Conservation (phyloP, 2,888 invertebrate genomes). For the Petrolisthes manimaculis region DNA sequence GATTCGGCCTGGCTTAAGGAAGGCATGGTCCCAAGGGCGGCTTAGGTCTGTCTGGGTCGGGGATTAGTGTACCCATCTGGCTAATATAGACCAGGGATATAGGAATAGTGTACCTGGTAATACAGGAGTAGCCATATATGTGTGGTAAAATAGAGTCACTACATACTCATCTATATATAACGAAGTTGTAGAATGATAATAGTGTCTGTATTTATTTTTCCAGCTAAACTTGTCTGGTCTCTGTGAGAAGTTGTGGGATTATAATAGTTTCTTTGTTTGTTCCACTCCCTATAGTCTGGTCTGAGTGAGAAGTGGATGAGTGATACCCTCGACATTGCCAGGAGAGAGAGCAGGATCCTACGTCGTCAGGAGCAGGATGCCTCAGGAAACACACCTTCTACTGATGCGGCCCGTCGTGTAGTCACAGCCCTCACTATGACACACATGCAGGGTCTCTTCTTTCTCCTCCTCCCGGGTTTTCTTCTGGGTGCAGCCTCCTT, state of each 20-base stretch:
- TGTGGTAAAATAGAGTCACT: too few relatives aligned
- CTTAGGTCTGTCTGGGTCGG: too few relatives aligned
- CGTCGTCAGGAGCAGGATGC: not conserved
- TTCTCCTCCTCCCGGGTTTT: not conserved
- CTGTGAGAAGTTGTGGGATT: not conserved
- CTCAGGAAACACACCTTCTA: not conserved
- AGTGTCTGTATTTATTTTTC: not conserved
- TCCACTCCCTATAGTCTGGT: not conserved
- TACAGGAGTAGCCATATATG: too few relatives aligned
- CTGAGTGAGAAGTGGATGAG: constrained; percentile 18
- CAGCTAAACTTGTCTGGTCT: not conserved
- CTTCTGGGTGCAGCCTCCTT: not conserved
- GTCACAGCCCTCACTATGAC: not conserved
- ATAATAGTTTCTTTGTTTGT: not conserved
- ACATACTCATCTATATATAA: too few relatives aligned
- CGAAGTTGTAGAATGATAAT: not conserved
- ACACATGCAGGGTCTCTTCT: constrained; percentile 13
- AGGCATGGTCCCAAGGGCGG: too few relatives aligned
- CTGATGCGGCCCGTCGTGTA: not conserved
- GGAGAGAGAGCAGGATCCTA: not conserved
- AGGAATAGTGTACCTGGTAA: too few relatives aligned
- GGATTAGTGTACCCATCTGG: too few relatives aligned
- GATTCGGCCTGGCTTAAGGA: too few relatives aligned
- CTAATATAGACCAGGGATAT: too few relatives aligned
- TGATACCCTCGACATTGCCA: not conserved